These are phyloP conservation scores for Phortica okadai DNA, from an alignment of 2,888 invertebrate species.

Conservation along the genomic window DNA sequence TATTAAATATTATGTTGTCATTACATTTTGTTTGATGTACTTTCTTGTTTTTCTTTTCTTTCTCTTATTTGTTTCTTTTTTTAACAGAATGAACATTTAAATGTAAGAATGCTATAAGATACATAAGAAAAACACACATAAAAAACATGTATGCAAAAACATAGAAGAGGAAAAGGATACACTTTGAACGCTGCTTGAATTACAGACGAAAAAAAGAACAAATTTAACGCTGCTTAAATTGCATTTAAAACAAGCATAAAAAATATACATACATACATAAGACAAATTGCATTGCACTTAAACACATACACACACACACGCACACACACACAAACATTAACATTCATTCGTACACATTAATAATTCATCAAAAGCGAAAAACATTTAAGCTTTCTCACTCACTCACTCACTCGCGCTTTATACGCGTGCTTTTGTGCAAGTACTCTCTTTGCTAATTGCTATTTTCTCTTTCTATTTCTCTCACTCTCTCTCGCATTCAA, in stretches of 20 bases:
- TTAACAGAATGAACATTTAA: slow-evolving; percentile 62
- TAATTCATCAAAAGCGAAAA: not conserved
- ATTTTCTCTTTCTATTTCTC: slow-evolving; percentile 14
- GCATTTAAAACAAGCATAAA: not conserved
- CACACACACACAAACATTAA: not conserved
- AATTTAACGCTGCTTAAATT: slow-evolving; percentile 1
- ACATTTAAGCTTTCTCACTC: slow-evolving; percentile 1
- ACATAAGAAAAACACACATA: not conserved
- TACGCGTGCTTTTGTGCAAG: not conserved
- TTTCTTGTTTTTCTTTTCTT: slow-evolving; percentile 45
- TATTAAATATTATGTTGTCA: not conserved
- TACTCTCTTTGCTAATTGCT: not conserved
- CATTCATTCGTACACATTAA: not conserved
- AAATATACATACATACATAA: not conserved
- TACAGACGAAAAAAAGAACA: not conserved
- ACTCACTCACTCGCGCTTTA: not conserved
- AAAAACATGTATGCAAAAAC: not conserved
- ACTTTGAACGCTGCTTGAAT: not conserved
- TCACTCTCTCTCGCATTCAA: not conserved
- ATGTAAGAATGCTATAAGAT: slow-evolving; percentile 25
- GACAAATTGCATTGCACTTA: too few species aligned
- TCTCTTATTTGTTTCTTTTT: slow-evolving; percentile 50
- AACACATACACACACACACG: not conserved
- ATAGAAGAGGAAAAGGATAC: not conserved
- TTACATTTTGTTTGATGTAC: slow-evolving; percentile 42